Conservation (phyloP, 2,797 vertebrate genomes). For the Rhynchonycteris naso region DNA sequence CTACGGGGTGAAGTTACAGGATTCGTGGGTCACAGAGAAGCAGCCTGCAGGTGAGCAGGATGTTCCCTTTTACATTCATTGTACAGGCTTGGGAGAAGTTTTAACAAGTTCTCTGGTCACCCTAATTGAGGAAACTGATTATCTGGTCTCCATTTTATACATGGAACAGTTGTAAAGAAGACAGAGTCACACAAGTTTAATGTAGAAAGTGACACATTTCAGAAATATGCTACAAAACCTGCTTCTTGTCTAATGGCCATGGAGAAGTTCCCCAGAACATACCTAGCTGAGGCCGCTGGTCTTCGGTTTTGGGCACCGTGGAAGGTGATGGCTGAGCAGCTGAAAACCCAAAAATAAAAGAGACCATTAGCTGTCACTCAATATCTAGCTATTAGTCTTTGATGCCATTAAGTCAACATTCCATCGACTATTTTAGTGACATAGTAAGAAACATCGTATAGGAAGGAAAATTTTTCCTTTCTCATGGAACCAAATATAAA, state of each 20-base stretch:
- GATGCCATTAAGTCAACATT: neutral
- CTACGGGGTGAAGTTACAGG: neutral
- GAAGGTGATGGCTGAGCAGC: constrained; percentile 90
- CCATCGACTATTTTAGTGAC: neutral
- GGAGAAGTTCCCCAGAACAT: neutral
- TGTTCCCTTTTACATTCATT: neutral
- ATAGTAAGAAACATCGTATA: neutral
- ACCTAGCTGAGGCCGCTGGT: constrained; percentile 92
- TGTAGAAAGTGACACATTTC: neutral
- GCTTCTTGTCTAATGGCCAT: neutral
- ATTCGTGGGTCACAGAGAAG: neutral
- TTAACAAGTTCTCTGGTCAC: neutral
- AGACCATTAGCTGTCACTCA: constrained; percentile 43
- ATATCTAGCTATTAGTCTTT: neutral
- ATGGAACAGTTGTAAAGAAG: neutral
- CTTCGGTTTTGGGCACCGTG: constrained; percentile 92
- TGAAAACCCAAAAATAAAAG: constrained; percentile 77
- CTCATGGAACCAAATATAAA: neutral
- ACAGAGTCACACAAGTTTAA: neutral
- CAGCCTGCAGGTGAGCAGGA: accelerated
- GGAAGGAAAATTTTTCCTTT: neutral
- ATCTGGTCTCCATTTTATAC: neutral
- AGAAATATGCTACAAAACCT: neutral
- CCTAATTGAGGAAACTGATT: accelerated
- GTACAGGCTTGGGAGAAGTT: no score